A percentile compares a stretch with the other conserved stretches of the same genome.
phyloP scores from a whole-genome alignment of 2,113 vertebrate genomes.

The Calyptommatus sinebrachiatus region DNA sequence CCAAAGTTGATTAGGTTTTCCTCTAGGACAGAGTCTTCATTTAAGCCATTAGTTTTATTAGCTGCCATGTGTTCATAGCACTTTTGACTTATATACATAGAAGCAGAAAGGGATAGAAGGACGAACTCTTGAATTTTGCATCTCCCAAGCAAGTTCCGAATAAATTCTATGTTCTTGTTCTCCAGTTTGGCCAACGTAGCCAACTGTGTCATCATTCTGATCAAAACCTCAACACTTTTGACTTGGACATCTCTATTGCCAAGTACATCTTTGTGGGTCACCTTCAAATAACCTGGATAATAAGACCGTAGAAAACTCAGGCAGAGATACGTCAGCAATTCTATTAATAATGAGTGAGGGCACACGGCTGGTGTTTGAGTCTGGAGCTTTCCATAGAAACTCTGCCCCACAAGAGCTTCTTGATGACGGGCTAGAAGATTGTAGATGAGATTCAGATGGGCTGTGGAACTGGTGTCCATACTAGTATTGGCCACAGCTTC shows the following conservation, averaged over 20 bases:
- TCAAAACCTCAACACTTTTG: conserved; percentile 90
- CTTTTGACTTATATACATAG: conserved; percentile 88
- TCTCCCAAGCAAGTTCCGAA: conserved; percentile 75
- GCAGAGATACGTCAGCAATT: conserved; percentile 88
- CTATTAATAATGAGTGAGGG: conserved; percentile 85
- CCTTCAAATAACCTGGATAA: conserved; percentile 83
- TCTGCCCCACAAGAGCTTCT: conserved; percentile 85
- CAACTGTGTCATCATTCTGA: conserved; percentile 81
- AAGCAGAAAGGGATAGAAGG: conserved; percentile 86
- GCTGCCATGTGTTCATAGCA: conserved; percentile 59
- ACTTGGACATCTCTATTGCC: conserved; percentile 94
- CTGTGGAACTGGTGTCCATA: conserved; percentile 88
- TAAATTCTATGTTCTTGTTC: conserved; percentile 62
- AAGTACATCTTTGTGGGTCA: conserved; percentile 81
- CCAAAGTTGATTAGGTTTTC: conserved; percentile 86
- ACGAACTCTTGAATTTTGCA: conserved; percentile 89
- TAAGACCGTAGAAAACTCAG: conserved; percentile 89
- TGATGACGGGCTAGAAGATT: conserved; percentile 94
- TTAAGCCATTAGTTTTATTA: background rate
- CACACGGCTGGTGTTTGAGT: conserved; percentile 69
- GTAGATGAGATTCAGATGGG: conserved; percentile 90
- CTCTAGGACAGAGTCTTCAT: conserved; percentile 77
- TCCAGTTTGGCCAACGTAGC: conserved; percentile 71
- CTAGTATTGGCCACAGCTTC: conserved; percentile 84
- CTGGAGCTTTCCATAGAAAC: conserved; percentile 87